Evolutionary conservation across 2,888 invertebrate species (phyloP).

Genomic region (Sacculina carcini): DNA sequence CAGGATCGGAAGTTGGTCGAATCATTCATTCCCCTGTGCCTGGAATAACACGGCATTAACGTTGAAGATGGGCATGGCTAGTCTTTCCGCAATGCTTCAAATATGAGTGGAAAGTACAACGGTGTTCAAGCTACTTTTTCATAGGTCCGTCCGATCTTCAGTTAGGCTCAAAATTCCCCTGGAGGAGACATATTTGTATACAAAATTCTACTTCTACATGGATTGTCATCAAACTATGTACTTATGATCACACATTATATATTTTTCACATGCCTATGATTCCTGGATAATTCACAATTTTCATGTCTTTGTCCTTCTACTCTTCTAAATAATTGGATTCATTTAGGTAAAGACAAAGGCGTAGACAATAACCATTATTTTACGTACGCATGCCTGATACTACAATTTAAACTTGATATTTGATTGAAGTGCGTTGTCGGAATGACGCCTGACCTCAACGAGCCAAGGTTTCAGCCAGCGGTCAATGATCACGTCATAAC

Average conservation of each 20-base stretch:
- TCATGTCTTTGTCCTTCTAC: no score
- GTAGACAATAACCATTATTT: neutral
- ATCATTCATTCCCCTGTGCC: neutral
- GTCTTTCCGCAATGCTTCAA: constrained; percentile 10
- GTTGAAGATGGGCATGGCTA: constrained; percentile 10
- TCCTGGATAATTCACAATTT: no score
- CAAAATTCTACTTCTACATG: no score
- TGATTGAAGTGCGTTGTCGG: no score
- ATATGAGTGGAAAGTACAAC: constrained; percentile 8
- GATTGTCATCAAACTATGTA: no score
- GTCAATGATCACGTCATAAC: constrained; percentile 87
- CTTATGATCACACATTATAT: no score
- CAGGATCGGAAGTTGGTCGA: neutral
- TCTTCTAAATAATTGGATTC: neutral
- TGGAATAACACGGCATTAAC: constrained; percentile 7
- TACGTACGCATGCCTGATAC: neutral
- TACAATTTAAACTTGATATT: no score
- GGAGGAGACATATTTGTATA: no score
- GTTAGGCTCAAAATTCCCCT: no score
- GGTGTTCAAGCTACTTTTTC: neutral
- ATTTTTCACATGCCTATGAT: no score
- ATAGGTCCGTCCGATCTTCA: no score
- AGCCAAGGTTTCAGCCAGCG: constrained; percentile 80
- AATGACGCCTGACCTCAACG: constrained; percentile 48
- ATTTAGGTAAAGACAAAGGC: neutral